Evolutionary conservation across 2,113 vertebrate genomes (phyloP).

Genomic region (Microtus oregoni): DNA sequence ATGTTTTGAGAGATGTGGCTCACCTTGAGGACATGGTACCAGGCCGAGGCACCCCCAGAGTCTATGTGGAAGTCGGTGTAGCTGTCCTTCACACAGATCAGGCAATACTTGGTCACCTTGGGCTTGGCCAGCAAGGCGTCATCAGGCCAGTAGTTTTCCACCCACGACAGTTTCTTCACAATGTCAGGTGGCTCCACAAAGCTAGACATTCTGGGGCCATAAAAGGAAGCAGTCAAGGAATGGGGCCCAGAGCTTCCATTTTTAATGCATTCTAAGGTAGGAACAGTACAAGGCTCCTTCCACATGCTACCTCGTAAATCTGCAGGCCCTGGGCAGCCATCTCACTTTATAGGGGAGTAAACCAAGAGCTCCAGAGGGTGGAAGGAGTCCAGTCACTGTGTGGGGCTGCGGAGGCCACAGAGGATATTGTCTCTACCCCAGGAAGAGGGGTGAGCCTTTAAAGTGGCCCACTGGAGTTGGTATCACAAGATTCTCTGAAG

Average conservation of each 20-base stretch:
- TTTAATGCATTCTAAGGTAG: too few relatives aligned
- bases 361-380: background rate
- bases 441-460: accelerated
- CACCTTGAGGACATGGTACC: conserved; percentile 98
- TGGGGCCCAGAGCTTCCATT: accelerated
- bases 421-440: background rate
- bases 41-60: conserved; percentile 96
- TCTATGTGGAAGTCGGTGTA: conserved; percentile 99
- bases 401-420: background rate
- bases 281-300: background rate
- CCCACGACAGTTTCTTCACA: conserved; percentile 96
- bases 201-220: conserved; percentile 92
- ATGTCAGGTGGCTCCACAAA: conserved; percentile 98
- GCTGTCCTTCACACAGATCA: conserved; percentile 99
- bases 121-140: conserved; percentile 97
- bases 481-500: background rate
- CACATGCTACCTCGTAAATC: background rate
- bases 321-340: accelerated
- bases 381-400: accelerated
- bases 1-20: background rate
- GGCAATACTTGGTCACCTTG: conserved; percentile 98
- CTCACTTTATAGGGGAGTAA: background rate
- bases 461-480: background rate
- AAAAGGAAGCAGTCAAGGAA: background rate
- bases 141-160: conserved; percentile 97